Conservation (phyloP, 2,888 invertebrate genomes). For the Sarcophaga variegata region DNA sequence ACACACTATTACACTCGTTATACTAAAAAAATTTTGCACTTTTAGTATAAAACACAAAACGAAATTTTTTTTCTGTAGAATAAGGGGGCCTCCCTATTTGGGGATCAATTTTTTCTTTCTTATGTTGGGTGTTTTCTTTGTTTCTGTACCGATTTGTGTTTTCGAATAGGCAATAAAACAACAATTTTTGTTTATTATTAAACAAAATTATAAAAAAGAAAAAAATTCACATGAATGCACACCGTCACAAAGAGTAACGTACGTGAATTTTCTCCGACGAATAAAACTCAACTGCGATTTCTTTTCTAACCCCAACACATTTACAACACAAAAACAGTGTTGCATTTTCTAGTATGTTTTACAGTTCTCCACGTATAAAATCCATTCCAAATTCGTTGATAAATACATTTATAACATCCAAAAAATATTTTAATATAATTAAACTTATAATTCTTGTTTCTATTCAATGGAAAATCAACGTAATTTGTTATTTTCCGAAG, state of each 20-base stretch:
- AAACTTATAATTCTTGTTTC: too few species aligned
- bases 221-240: slow-evolving; percentile 37
- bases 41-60: slow-evolving; percentile 21
- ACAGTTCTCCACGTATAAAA: background rate
- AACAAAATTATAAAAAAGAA: slow-evolving; percentile 54
- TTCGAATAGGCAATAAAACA: slow-evolving; percentile 21
- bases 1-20: slow-evolving; percentile 50
- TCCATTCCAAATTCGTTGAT: too few species aligned
- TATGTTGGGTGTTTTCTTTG: background rate
- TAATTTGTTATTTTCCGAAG: too few species aligned
- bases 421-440: too few species aligned
- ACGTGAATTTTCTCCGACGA: slow-evolving; percentile 66
- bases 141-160: slow-evolving; percentile 8
- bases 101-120: background rate
- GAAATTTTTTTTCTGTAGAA: slow-evolving; percentile 9
- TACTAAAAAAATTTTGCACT: slow-evolving; percentile 57
- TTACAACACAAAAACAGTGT: slow-evolving; percentile 45
- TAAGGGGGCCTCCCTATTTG: background rate
- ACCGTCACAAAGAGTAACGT: slow-evolving; percentile 39
- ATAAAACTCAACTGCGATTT: slow-evolving; percentile 66
- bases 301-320: slow-evolving; percentile 50
- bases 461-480: too few species aligned
- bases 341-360: slow-evolving; percentile 36
- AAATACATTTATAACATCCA: too few species aligned
- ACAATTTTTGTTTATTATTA: slow-evolving; percentile 45